Evolutionary conservation across 2,797 vertebrate species (phyloP).

Genomic region (Scyliorhinus canicula): DNA sequence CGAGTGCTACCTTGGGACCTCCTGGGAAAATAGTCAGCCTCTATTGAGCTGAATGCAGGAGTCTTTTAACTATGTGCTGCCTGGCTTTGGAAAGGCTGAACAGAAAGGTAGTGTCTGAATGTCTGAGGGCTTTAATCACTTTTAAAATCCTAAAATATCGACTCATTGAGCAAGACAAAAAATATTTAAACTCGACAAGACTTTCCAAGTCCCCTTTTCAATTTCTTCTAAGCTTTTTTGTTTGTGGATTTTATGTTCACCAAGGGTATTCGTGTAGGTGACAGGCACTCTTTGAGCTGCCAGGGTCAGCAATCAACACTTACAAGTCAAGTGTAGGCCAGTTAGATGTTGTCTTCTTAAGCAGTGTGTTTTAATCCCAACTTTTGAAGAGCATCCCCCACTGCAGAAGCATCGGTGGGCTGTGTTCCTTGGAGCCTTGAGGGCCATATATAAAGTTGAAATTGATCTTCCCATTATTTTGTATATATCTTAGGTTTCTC

Average conservation of each 20-base stretch:
- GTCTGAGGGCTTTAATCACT: not conserved
- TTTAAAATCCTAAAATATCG: not conserved
- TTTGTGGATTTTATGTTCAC: not conserved
- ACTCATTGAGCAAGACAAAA: slow-evolving; percentile 9
- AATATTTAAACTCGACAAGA: not conserved
- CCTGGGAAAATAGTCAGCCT: slow-evolving; percentile 27
- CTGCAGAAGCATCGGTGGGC: not conserved
- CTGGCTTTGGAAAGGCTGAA: slow-evolving; percentile 32
- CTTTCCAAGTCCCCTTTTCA: not conserved
- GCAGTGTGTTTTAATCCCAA: not conserved
- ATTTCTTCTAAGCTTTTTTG: not conserved
- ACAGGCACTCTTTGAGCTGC: not conserved
- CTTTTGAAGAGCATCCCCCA: not conserved
- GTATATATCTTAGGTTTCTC: not conserved
- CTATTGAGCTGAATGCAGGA: slow-evolving; percentile 32
- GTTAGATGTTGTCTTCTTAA: not conserved
- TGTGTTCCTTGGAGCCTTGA: not conserved
- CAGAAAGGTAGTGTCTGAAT: slow-evolving; percentile 25
- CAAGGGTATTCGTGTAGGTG: not conserved
- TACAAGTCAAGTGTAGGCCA: not conserved
- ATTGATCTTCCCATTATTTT: not conserved
- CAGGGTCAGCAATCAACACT: not conserved
- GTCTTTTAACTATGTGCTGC: slow-evolving; percentile 28
- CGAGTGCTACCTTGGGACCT: not conserved
- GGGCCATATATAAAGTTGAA: not conserved